phyloP scores from a whole-genome alignment of 1,140 invertebrate genomes.

The Popillia japonica region DNA sequence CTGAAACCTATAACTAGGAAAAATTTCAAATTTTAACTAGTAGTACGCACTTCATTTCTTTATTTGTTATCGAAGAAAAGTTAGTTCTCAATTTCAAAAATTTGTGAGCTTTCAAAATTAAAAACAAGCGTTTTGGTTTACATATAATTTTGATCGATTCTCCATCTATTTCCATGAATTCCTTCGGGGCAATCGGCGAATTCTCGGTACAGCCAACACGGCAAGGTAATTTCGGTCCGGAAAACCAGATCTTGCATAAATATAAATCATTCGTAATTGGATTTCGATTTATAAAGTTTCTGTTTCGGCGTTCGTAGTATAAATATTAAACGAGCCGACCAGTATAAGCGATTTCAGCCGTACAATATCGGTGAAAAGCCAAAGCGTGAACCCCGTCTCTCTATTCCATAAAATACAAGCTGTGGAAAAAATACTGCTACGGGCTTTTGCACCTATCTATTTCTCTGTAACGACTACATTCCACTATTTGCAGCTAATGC shows the following conservation, averaged over 20 bases:
- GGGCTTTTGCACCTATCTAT: not conserved
- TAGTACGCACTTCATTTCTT: no score
- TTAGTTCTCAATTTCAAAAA: no score
- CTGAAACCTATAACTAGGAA: no score
- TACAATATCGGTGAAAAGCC: slow-evolving; percentile 17
- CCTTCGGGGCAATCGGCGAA: not conserved
- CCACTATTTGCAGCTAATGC: not conserved
- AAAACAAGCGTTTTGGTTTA: no score
- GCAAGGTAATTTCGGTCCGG: not conserved
- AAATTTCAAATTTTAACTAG: no score
- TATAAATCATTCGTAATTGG: slow-evolving; percentile 34
- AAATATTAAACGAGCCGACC: slow-evolving; percentile 17
- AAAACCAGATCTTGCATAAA: slow-evolving; percentile 25
- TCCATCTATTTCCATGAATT: not conserved
- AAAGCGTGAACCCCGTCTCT: not conserved
- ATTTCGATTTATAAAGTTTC: slow-evolving; percentile 35
- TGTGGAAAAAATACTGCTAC: not conserved
- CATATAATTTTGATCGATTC: not conserved
- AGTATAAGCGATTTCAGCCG: slow-evolving; percentile 15
- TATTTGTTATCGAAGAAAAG: no score
- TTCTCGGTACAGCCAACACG: not conserved
- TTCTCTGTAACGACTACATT: not conserved
- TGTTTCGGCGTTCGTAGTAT: not conserved
- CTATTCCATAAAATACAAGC: slow-evolving; percentile 20
- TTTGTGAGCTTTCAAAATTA: no score